These are phyloP conservation scores for Sarcophaga variegata DNA, from an alignment of 2,888 invertebrate genomes.

Conservation along the genomic window DNA sequence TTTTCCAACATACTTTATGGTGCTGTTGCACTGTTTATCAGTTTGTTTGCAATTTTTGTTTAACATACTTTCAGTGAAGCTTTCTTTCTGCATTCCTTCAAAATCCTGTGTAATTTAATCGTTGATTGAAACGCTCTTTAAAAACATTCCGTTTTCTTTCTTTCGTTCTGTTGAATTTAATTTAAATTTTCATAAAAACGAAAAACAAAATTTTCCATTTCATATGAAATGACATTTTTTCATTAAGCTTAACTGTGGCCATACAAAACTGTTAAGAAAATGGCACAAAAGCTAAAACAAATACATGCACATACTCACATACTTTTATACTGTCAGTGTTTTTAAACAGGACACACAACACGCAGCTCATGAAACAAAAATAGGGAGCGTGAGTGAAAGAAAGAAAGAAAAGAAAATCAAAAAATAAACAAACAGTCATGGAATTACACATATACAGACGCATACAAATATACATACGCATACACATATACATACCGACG, in stretches of 20 bases:
- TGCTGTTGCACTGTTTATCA: no score
- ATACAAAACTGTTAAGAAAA: conserved; percentile 4
- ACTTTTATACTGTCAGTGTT: no score
- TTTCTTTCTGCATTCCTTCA: no score
- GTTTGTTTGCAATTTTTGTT: no score
- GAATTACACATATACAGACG: conserved; percentile 20
- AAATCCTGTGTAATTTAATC: background rate
- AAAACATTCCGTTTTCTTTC: conserved; percentile 3
- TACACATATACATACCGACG: no score
- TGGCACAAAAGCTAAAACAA: background rate
- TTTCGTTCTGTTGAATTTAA: conserved; percentile 34
- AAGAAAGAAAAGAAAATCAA: background rate
- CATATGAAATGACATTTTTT: conserved; percentile 45
- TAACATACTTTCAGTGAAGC: no score
- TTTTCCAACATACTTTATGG: no score
- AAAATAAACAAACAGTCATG: conserved; percentile 12
- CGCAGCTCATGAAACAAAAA: background rate
- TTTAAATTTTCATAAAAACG: conserved; percentile 39
- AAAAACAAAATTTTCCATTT: conserved; percentile 13
- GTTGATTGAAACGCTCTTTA: conserved; percentile 2
- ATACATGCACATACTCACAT: background rate
- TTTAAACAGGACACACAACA: background rate
- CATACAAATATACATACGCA: background rate
- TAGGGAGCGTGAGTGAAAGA: background rate
- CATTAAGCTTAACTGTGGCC: conserved; percentile 50